These are phyloP conservation scores for Diploscapter pachys DNA, from an alignment of 1,140 invertebrate species.

Conservation along the genomic window DNA sequence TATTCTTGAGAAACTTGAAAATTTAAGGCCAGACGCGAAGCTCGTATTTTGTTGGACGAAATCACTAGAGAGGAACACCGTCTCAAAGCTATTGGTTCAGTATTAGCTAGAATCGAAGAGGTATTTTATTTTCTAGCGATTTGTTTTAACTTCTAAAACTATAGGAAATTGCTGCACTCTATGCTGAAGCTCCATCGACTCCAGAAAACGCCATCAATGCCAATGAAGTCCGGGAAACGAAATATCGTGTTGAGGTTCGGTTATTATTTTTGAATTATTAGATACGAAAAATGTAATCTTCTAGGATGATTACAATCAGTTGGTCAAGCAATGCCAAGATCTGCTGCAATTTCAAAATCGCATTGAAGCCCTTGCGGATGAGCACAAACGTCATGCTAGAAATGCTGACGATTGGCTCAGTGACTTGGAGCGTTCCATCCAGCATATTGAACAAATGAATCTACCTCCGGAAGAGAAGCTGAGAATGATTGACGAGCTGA, in stretches of 20 bases:
- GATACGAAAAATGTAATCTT: conserved; percentile 4
- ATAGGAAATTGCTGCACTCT: conserved; percentile 22
- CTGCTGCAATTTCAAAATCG: conserved; percentile 26
- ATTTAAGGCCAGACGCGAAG: conserved; percentile 6
- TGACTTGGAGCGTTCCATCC: too few species aligned
- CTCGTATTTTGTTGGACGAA: conserved; percentile 25
- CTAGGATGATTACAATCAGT: conserved; percentile 11
- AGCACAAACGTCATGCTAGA: conserved; percentile 3
- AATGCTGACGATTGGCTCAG: conserved; percentile 13
- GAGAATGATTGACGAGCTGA: conserved; percentile 8
- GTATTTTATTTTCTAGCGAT: too few species aligned
- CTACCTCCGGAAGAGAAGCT: neutral
- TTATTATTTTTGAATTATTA: conserved; percentile 8
- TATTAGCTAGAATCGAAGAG: conserved; percentile 17
- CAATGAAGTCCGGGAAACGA: conserved; percentile 6
- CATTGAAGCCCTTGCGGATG: conserved; percentile 11
- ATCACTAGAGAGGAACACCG: conserved; percentile 17
- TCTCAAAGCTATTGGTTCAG: conserved; percentile 21
- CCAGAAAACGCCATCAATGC: conserved; percentile 8
- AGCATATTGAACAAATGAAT: too few species aligned
- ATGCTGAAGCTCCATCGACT: conserved; percentile 21
- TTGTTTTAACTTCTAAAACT: too few species aligned
- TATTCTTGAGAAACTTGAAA: neutral
- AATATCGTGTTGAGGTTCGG: neutral
- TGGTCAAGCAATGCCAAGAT: conserved; percentile 25